These are phyloP conservation scores for Zelleria hepariella DNA, from an alignment of 2,888 invertebrate genomes.

Conservation along the genomic window DNA sequence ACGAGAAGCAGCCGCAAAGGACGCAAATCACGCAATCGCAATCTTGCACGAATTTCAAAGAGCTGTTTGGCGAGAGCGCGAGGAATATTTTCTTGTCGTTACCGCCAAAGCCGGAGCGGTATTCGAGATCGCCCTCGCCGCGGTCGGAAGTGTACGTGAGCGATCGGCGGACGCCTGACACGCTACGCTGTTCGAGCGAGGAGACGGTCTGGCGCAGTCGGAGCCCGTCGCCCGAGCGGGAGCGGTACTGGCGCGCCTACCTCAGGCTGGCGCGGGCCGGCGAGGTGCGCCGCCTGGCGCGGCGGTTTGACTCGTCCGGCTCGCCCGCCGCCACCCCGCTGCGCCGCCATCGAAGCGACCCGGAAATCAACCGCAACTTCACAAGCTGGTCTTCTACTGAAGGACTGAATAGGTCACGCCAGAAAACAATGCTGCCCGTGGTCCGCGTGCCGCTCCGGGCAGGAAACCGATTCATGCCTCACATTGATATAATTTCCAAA, in stretches of 20 bases:
- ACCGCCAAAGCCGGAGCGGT: slow-evolving; percentile 54
- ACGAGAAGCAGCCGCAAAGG: slow-evolving; percentile 28
- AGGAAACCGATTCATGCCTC: slow-evolving; percentile 86
- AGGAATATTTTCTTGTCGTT: slow-evolving; percentile 71
- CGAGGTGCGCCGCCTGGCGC: slow-evolving; percentile 82
- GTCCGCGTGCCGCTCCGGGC: slow-evolving; percentile 74
- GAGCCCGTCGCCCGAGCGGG: slow-evolving; percentile 81
- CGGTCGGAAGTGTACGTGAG: slow-evolving; percentile 60
- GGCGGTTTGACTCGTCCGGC: slow-evolving; percentile 81
- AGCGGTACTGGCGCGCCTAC: slow-evolving; percentile 78
- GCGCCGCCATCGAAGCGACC: slow-evolving; percentile 83
- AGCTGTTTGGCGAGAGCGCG: slow-evolving; percentile 84
- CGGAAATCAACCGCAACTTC: slow-evolving; percentile 73
- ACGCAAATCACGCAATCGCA: slow-evolving; percentile 70
- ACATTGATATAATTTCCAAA: slow-evolving; percentile 92
- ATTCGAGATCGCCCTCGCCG: slow-evolving; percentile 63
- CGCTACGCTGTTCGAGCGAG: slow-evolving; percentile 71
- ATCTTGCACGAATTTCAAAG: slow-evolving; percentile 82
- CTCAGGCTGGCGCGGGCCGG: slow-evolving; percentile 81
- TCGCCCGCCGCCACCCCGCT: slow-evolving; percentile 58
- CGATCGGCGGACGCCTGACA: slow-evolving; percentile 65
- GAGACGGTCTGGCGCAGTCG: slow-evolving; percentile 79
- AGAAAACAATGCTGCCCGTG: slow-evolving; percentile 73
- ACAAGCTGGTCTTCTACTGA: slow-evolving; percentile 64
- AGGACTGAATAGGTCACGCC: slow-evolving; percentile 36